Evolutionary conservation across 2,797 vertebrate genomes (phyloP), one percentile per base, ranked within the genome.

Genomic region (Fratercula arctica): DNA sequence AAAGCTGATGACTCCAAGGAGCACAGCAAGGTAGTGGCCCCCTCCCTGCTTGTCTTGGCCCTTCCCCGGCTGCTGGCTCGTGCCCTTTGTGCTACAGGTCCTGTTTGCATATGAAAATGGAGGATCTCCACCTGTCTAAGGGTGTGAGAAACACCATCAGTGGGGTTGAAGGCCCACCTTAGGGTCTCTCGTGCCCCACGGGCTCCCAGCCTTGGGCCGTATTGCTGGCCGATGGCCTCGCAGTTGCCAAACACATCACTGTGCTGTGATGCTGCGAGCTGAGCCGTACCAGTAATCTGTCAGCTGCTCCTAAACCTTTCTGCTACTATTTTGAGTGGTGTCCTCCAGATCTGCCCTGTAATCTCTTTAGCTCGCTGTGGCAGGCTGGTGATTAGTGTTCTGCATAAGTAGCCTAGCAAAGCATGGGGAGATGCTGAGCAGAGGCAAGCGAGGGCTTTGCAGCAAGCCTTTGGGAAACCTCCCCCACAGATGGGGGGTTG

Each of bases 1-100:
- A 99, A 99, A 95, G 97, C 97, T 2, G 99, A 99, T 3, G 99
- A 99, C 56, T 97, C 98, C 92, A 98, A 97, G 63, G 98, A 99
- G 60, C 98, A 98, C 86, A 97, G 97, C 93, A 97, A 98, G 98
- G 98, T 99, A 97, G 74, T 35, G 15, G 2, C 43, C 66, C 1
- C 0, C 13, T 48, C 45, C 29, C 25, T 2, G 8, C n/a, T 28
- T 10, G 0, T 66, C 45, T 76, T 4, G 6, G 53, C 29, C 25
- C 35, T 73, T 79, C 78, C 59, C 37, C 8, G 3, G 45, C 29
- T 48, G 33, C 81, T 89, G 77, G 33, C 37, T 87, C 0, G 0
- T 75, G 53, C 21, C 17, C 23, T 13, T 45, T 73, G 37, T 43
- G 43, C 85, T 60, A 10, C 35, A 35, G 68, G 45, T 35, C 50